Conservation (phyloP, 2,888 invertebrate genomes). For the Orthonychiurus folsomi region DNA sequence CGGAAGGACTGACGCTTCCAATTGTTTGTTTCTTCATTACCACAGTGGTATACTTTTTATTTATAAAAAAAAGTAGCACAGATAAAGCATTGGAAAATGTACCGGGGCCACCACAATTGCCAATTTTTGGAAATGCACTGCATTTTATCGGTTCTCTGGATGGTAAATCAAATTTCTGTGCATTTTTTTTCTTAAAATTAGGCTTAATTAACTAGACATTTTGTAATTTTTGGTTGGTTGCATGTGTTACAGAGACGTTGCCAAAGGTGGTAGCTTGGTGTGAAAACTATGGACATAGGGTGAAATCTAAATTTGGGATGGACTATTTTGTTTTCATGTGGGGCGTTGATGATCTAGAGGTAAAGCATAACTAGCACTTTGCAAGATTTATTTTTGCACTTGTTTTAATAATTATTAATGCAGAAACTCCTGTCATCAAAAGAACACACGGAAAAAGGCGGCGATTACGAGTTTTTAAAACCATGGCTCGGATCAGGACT, state of each 20-base stretch:
- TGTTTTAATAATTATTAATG: neutral
- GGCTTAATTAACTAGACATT: neutral
- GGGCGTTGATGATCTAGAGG: conserved; percentile 7
- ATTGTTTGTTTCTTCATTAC: no score
- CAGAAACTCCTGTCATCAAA: conserved; percentile 26
- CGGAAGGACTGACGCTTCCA: no score
- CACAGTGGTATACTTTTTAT: neutral
- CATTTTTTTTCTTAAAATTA: no score
- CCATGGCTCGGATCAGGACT: conserved; percentile 27
- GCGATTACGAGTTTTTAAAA: conserved; percentile 21
- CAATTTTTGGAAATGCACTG: conserved; percentile 20
- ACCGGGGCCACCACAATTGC: conserved; percentile 13
- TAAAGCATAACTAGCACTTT: neutral
- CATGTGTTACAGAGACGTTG: conserved; percentile 1
- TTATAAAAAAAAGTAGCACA: neutral
- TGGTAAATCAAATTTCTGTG: neutral
- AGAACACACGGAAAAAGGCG: conserved; percentile 23
- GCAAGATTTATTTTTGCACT: neutral
- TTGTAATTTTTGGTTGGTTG: neutral
- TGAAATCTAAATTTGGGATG: conserved; percentile 5
- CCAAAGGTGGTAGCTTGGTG: neutral
- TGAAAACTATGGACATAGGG: conserved; percentile 4
- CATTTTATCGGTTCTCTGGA: neutral
- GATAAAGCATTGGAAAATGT: conserved; percentile 3
- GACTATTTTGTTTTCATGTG: conserved; percentile 1